phyloP scores from a whole-genome alignment of 2,113 vertebrate genomes.

The Plotosus lineatus region DNA sequence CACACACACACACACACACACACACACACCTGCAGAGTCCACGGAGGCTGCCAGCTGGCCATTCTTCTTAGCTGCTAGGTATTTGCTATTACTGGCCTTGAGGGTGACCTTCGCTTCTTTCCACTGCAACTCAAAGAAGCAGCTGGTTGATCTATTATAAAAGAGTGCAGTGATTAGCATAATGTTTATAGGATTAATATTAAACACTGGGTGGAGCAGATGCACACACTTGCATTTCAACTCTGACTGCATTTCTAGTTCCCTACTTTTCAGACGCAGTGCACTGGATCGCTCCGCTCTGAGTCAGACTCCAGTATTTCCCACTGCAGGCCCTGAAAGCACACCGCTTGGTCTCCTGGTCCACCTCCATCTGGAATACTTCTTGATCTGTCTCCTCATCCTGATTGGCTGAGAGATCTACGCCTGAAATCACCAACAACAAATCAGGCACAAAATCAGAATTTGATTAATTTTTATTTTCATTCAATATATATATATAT shows the following conservation, averaged over 20 bases:
- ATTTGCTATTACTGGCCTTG: constrained; percentile 88
- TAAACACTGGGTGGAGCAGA: background rate
- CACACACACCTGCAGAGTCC: constrained; percentile 79
- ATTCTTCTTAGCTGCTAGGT: constrained; percentile 91
- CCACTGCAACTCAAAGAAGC: constrained; percentile 94
- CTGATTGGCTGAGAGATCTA: constrained; percentile 96
- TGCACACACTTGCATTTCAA: too few relatives aligned
- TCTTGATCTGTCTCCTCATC: constrained; percentile 93
- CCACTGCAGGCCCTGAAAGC: constrained; percentile 90
- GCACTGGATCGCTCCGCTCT: constrained; percentile 87
- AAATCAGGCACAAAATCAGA: background rate
- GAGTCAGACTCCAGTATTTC: constrained; percentile 93
- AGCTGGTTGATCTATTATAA: constrained; percentile 79
- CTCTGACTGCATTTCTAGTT: too few relatives aligned
- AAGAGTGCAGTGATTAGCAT: background rate
- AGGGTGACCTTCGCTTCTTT: constrained; percentile 83
- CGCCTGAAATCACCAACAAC: constrained; percentile 68
- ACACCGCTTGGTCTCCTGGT: constrained; percentile 85
- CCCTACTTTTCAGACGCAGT: constrained; percentile 88
- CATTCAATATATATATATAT: too few relatives aligned
- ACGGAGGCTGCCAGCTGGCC: constrained; percentile 89
- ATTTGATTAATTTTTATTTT: too few relatives aligned
- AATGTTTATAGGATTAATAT: background rate
- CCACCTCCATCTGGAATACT: constrained; percentile 96
- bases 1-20: background rate